Evolutionary conservation across 2,797 vertebrate species (phyloP).

Genomic region (Tauraco hartlaubi): DNA sequence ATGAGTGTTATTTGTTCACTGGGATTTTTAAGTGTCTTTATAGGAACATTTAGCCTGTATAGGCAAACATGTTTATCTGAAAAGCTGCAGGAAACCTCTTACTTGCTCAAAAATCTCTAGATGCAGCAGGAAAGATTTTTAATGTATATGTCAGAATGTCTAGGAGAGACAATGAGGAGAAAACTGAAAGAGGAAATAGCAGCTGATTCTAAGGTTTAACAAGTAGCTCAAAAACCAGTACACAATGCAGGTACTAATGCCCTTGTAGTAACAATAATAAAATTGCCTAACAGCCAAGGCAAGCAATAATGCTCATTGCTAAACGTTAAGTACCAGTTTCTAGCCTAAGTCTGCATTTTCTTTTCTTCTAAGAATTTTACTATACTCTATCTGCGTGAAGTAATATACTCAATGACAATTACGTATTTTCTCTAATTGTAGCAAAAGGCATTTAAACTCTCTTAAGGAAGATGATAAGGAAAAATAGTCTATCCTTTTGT

Average conservation of each 20-base stretch:
- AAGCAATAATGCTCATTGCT: background rate
- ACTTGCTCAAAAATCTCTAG: background rate
- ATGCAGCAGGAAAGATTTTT: background rate
- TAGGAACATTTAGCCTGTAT: background rate
- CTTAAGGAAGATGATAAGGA: background rate
- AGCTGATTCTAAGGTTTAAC: background rate
- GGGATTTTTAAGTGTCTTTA: slow-evolving; percentile 6
- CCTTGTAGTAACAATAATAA: background rate
- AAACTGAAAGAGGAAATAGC: background rate
- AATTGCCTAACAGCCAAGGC: background rate
- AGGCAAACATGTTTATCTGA: background rate
- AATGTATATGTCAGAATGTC: background rate
- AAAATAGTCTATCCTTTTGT: background rate
- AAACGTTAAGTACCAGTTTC: background rate
- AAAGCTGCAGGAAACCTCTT: background rate
- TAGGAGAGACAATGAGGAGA: background rate
- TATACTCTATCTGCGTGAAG: background rate
- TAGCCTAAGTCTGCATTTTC: background rate
- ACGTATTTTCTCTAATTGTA: background rate
- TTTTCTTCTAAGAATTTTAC: background rate
- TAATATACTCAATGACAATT: background rate
- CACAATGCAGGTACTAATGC: background rate
- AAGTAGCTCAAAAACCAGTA: background rate
- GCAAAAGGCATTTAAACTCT: background rate
- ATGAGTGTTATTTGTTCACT: background rate